Base-by-base conservation (phyloP, 2,797 vertebrate genomes). In the Gallirallus australis region DNA sequence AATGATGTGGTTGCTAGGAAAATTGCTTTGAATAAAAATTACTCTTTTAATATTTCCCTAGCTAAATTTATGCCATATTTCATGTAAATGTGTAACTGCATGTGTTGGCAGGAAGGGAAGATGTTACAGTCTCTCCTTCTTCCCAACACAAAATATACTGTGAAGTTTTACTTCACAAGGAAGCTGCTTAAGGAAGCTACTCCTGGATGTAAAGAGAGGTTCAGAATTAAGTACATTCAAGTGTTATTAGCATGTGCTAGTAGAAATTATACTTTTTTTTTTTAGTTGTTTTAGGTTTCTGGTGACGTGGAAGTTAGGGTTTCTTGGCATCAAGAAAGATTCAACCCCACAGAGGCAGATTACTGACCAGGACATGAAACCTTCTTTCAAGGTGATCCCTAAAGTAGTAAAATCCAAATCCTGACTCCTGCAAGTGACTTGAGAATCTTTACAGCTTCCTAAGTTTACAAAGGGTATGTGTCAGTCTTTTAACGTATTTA, bases 41-140 rank as follows among this genome's bases (percentile, higher is more conserved):
- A 52, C 64, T 75, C 72, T 64, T 80, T 93, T n/a, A 80, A 82
- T 87, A 91, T 71, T 92, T 86, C 60, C 71, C 60, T 39, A 56
- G 60, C 68, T 94, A 86, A 89, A 79, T 86, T 64, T 69, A 48
- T 82, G 78, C 60, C 71, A 64, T 90, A 85, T 94, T 95, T 96
- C 88, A 86, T 73, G 73, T 94, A 77, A 93, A 18, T 47, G 64
- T 60, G 66, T 47, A 86, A 54, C 39, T 86, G 68, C 47, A 20
- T 48, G 71, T 72, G 76, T 54, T 86, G 87, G 84, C 0, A 3
- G 63, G 47, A 94, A 94, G 42, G 24, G 65, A 95, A 69, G 87
- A 94, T 79, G 57, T 65, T 95, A 79, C 39, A 84, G 79, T 89
- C 73, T 72, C 89, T 96, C 70, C 12, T 65, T 65, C 54, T 75